Evolutionary conservation across 2,113 vertebrate genomes (phyloP).

Genomic region (Psephotus haematonotus): DNA sequence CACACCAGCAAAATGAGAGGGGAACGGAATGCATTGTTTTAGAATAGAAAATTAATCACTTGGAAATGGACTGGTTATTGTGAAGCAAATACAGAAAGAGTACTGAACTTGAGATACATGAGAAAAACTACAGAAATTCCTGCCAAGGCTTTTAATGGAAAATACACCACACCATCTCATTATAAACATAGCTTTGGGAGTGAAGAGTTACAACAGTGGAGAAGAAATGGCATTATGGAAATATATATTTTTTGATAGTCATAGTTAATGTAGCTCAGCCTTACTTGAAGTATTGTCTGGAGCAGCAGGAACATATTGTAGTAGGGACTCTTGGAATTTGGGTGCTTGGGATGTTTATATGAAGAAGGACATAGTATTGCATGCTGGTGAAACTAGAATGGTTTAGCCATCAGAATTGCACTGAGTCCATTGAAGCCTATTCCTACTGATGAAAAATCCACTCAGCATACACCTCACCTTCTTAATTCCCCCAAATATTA

Average conservation of each 20-base stretch:
- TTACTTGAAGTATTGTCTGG: conserved; percentile 43
- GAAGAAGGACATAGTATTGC: background rate
- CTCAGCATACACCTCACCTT: background rate
- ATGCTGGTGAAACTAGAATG: conserved; percentile 7
- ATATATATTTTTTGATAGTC: conserved; percentile 30
- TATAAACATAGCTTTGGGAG: conserved; percentile 62
- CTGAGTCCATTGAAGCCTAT: background rate
- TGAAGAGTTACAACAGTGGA: conserved; percentile 19
- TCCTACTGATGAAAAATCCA: conserved; percentile 45
- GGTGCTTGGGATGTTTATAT: background rate
- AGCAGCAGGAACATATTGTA: background rate
- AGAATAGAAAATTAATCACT: conserved; percentile 75
- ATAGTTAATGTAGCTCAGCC: conserved; percentile 43
- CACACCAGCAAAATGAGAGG: conserved; percentile 37
- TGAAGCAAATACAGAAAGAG: conserved; percentile 58
- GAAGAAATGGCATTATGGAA: conserved; percentile 53
- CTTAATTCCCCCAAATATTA: conserved; percentile 34
- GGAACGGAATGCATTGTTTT: conserved; percentile 63
- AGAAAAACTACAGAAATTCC: conserved; percentile 64
- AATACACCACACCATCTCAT: conserved; percentile 60
- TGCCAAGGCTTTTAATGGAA: conserved; percentile 70
- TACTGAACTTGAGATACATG: conserved; percentile 62
- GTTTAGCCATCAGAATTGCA: background rate
- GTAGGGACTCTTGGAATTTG: background rate
- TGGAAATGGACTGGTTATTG: conserved; percentile 68